Base-by-base conservation (phyloP, 2,888 invertebrate species). In the Dioctria rufipes region DNA sequence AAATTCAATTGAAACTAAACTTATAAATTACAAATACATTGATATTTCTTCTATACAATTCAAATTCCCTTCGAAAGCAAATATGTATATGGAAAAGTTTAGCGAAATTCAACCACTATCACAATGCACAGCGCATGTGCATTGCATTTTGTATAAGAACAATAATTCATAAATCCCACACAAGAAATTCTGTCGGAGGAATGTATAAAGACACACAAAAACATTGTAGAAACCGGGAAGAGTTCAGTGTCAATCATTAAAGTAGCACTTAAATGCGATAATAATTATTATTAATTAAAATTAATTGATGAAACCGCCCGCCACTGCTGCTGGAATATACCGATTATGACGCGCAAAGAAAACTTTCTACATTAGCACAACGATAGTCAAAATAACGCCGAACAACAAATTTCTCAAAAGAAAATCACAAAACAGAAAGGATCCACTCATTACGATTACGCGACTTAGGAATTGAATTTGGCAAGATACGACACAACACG, bases 331-430 rank as follows among this genome's bases (percentile, higher is more conserved):
- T 25, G 54, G 54, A 54, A 39, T 37, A 25, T 3, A 9, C 9
- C 54, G 51, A 9, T 54, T 25, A 25, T 25, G 25, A n/a, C 69
- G 43, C 54, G 13, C 9, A 54, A 37, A 39, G 5, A n/a, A 39
- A 37, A 39, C 51, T n/a, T 11, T 51, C 39, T 69, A 69, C 11
- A 78, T 3, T 4, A 65, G 40, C n/a, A 78, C 78, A 5, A 78
- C 46, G 25, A 78, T 78, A 40, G 63, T 67, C 6, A 79, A 13
- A 11, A 79, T 54, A 39, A 79, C 58, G 9, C 51, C 42, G 37
- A 66, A 79, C 67, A 79, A 58, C 39, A 79, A 40, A 66, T 67
- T 79, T 43, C 58, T 40, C 54, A 79, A 51, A 66, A 79, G 9
- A 11, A 66, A 66, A 37, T 79, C 67, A 25, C 79, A 67, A 67